Percentiles rank a stretch among this genome's conserved stretches.
These are phyloP conservation scores for Aphrophora alni DNA, from an alignment of 2,888 invertebrate species.

Conservation along the genomic window DNA sequence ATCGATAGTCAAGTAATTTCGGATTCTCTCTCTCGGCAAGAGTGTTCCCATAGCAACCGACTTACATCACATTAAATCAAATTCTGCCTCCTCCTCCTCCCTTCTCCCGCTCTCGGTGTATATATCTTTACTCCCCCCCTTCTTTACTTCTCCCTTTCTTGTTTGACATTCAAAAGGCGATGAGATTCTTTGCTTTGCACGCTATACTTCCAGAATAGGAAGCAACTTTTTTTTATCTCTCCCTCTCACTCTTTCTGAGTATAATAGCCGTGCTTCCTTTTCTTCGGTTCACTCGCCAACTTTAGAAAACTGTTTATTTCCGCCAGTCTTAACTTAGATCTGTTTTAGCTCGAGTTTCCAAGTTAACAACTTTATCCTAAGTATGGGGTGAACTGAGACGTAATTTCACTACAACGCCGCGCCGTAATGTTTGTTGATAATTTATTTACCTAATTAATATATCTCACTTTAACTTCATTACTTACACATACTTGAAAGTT, in stretches of 20 bases:
- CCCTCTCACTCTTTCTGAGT: not conserved
- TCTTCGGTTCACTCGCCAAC: not conserved
- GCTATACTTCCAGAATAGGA: not conserved
- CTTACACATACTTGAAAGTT: too few species aligned
- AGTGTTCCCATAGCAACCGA: slow-evolving; percentile 37
- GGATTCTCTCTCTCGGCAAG: slow-evolving; percentile 33
- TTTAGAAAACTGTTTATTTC: not conserved
- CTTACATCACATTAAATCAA: slow-evolving; percentile 44
- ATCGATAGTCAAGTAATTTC: slow-evolving; percentile 39
- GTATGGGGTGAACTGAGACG: too few species aligned
- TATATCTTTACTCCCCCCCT: slow-evolving; percentile 3
- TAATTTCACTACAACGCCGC: too few species aligned
- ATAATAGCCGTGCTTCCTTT: not conserved
- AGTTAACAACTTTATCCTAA: too few species aligned
- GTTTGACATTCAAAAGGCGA: slow-evolving; percentile 11
- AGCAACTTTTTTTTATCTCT: not conserved
- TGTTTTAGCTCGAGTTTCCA: not conserved
- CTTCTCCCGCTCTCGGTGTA: slow-evolving; percentile 41
- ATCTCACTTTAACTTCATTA: too few species aligned
- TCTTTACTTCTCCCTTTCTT: not conserved
- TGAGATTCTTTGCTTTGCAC: not conserved
- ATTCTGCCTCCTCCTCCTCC: slow-evolving; percentile 40
- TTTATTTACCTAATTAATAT: too few species aligned
- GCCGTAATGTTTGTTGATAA: too few species aligned
- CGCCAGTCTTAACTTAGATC: not conserved